A percentile compares a stretch with the other conserved stretches of the same genome.
phyloP scores from a whole-genome alignment of 1,140 invertebrate species.

The Mya arenaria region DNA sequence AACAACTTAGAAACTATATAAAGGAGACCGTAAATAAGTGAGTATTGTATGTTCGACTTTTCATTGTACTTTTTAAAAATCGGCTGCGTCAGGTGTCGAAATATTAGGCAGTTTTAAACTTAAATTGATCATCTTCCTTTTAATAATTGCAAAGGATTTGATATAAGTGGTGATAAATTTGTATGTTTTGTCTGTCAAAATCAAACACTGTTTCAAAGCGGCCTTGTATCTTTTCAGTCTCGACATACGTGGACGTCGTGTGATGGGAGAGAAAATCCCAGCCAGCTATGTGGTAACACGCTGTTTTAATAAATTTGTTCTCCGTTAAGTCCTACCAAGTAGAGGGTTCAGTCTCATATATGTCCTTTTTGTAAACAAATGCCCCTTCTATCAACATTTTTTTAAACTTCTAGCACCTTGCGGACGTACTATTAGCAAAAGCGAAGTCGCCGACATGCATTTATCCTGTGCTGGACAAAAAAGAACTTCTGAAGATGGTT shows the following conservation, averaged over 20 bases:
- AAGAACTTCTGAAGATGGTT: slow-evolving; percentile 68
- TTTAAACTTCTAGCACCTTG: slow-evolving; percentile 66
- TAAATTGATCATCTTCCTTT: no score
- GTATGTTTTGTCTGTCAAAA: no score
- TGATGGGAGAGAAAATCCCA: slow-evolving; percentile 96
- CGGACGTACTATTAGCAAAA: slow-evolving; percentile 87
- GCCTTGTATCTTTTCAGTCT: slow-evolving; percentile 63
- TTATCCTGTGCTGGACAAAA: slow-evolving; percentile 73
- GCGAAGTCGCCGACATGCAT: slow-evolving; percentile 86
- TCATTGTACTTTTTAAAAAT: no score
- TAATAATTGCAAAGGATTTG: no score
- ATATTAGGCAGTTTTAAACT: no score
- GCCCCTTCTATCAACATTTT: not conserved
- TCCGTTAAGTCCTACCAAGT: no score
- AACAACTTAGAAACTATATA: slow-evolving; percentile 68
- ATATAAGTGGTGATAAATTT: no score
- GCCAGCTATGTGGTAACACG: slow-evolving; percentile 96
- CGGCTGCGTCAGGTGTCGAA: no score
- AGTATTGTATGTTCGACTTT: slow-evolving; percentile 56
- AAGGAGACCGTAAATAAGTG: slow-evolving; percentile 72
- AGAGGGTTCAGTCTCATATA: no score
- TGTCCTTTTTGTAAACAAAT: not conserved
- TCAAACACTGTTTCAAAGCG: no score
- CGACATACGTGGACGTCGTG: slow-evolving; percentile 83
- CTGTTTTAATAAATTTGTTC: no score